A percentile compares a stretch with the other conserved stretches of the same genome.
These are phyloP conservation scores for Myotis yumanensis DNA, from an alignment of 2,113 vertebrate species.

Conservation along the genomic window DNA sequence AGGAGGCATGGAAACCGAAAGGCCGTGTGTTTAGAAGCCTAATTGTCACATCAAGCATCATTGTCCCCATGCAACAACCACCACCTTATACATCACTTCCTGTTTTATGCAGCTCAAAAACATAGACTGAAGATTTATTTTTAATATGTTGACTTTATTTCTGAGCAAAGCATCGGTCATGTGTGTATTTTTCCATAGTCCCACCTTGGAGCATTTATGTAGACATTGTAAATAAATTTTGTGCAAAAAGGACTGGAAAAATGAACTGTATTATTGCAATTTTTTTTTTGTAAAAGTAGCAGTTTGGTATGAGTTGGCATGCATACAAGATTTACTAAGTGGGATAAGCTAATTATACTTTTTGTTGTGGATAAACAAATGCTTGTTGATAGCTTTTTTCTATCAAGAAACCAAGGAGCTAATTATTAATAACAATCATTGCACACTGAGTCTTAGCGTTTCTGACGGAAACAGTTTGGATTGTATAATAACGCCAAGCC, in stretches of 20 bases:
- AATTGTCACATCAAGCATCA: conserved; percentile 92
- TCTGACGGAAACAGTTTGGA: conserved; percentile 89
- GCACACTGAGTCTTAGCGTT: conserved; percentile 89
- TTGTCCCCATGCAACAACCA: conserved; percentile 88
- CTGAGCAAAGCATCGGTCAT: conserved; percentile 90
- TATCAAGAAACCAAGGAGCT: conserved; percentile 89
- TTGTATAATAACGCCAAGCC: conserved; percentile 89
- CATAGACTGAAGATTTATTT: conserved; percentile 91
- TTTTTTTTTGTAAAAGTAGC: conserved; percentile 90
- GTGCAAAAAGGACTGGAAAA: conserved; percentile 95
- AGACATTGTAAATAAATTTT: conserved; percentile 99
- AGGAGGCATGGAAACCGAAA: conserved; percentile 92
- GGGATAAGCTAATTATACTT: conserved; percentile 92
- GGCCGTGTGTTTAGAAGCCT: conserved; percentile 89
- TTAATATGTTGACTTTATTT: conserved; percentile 93
- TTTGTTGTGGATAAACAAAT: conserved; percentile 92
- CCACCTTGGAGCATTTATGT: conserved; percentile 96
- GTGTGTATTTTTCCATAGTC: conserved; percentile 91
- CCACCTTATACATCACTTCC: conserved; percentile 88
- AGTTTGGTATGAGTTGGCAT: conserved; percentile 92
- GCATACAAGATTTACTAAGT: conserved; percentile 91
- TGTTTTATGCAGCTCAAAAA: conserved; percentile 89
- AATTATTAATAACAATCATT: conserved; percentile 89
- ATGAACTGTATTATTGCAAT: conserved; percentile 92
- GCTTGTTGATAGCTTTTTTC: conserved; percentile 92